A percentile compares a stretch with the other conserved stretches of the same genome.
These are phyloP conservation scores for Hedychridium roseum DNA, from an alignment of 2,888 invertebrate species.

Conservation along the genomic window DNA sequence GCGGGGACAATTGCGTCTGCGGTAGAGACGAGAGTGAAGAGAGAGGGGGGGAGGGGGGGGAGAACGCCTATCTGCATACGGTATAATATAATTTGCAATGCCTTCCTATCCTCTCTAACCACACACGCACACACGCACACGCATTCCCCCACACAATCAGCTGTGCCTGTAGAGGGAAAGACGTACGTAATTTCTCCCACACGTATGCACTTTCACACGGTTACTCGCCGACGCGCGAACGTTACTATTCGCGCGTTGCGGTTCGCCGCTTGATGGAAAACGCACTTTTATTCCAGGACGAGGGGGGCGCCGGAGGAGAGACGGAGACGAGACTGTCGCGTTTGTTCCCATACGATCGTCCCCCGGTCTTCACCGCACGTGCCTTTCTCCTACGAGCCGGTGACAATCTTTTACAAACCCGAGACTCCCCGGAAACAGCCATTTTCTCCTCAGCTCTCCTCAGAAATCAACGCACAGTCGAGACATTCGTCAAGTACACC, in stretches of 20 bases:
- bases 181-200: too few relatives aligned
- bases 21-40: slow-evolving; percentile 31
- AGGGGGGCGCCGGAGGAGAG: slow-evolving; percentile 11
- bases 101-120: too few relatives aligned
- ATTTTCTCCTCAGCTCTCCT: too few relatives aligned
- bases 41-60: slow-evolving; percentile 2
- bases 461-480: too few relatives aligned
- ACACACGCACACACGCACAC: too few relatives aligned
- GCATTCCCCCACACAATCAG: too few relatives aligned
- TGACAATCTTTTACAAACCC: too few relatives aligned
- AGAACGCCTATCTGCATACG: slow-evolving; percentile 32
- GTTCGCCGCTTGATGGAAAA: slow-evolving; percentile 57
- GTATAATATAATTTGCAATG: slow-evolving; percentile 41
- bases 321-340: slow-evolving; percentile 6
- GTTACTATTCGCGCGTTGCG: slow-evolving; percentile 45
- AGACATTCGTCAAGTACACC: too few relatives aligned
- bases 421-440: too few relatives aligned
- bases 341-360: slow-evolving; percentile 1
- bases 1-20: slow-evolving; percentile 57
- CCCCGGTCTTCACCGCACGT: neutral
- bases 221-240: slow-evolving; percentile 27
- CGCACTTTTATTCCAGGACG: slow-evolving; percentile 37
- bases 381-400: too few relatives aligned
- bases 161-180: too few relatives aligned
- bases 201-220: too few relatives aligned